phyloP scores from a whole-genome alignment of 1,140 invertebrate genomes.

The Heterodera carotae region DNA sequence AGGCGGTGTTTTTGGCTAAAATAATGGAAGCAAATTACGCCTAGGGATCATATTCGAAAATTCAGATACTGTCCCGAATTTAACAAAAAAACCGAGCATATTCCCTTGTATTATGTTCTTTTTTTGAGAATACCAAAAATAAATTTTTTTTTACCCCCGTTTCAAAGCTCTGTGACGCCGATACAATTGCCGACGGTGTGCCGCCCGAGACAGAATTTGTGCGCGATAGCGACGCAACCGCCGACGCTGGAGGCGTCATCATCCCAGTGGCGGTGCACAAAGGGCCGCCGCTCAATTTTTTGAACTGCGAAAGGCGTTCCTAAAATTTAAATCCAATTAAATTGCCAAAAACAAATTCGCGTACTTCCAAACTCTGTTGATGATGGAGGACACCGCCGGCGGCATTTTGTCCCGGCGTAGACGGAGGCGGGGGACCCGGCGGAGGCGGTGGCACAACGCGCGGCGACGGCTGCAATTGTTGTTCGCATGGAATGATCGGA shows the following conservation, averaged over 20 bases:
- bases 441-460: constrained; percentile 12
- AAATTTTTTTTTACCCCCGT: constrained; percentile 11
- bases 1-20: constrained; percentile 36
- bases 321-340: neutral
- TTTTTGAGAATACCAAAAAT: neutral
- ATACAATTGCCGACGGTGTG: neutral
- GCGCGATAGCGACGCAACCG: neutral
- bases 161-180: constrained; percentile 1
- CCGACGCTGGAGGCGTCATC: neutral
- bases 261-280: no score
- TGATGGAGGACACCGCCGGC: neutral
- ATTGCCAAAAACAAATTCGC: constrained; percentile 1
- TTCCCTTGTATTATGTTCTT: no score
- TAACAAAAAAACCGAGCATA: no score
- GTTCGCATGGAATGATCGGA: neutral
- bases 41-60: no score
- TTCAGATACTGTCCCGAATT: no score
- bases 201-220: constrained; percentile 22
- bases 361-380: constrained; percentile 25
- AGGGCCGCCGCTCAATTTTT: constrained; percentile 15
- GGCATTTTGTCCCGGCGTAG: neutral
- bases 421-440: constrained; percentile 3
- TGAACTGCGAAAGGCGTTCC: constrained; percentile 28
- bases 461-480: no score
- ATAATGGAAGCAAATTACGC: no score